Evolutionary conservation across 2,113 vertebrate genomes (phyloP).

Genomic region (Pristiophorus japonicus): DNA sequence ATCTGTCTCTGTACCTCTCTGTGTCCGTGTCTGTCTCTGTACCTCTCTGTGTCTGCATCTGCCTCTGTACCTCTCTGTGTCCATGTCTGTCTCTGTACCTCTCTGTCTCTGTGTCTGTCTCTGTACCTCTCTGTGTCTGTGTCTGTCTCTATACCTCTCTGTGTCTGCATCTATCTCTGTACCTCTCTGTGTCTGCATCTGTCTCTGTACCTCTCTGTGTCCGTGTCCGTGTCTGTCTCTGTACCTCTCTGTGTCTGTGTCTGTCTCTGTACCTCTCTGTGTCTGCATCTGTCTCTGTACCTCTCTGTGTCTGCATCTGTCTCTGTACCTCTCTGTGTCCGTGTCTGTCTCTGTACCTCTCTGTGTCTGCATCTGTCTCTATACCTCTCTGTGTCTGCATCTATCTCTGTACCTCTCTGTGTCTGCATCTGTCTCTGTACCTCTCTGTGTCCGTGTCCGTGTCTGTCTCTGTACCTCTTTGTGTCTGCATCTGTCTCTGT

Average conservation of each 20-base stretch:
- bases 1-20: not conserved
- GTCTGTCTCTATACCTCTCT: not conserved
- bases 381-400: not conserved
- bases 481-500: not conserved
- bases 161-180: not conserved
- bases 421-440: too few relatives aligned
- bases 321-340: not conserved
- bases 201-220: too few relatives aligned
- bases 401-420: too few relatives aligned
- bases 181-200: too few relatives aligned
- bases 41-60: not conserved
- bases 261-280: too few relatives aligned
- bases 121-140: not conserved
- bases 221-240: too few relatives aligned
- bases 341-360: too few relatives aligned
- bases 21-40: not conserved
- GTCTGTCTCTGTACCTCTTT: not conserved
- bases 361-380: not conserved
- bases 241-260: not conserved
- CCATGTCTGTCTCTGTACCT: not conserved
- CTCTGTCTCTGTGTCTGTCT: not conserved
- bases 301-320: not conserved
- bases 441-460: too few relatives aligned
- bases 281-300: accelerated
- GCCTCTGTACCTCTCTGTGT: not conserved